phyloP scores from a whole-genome alignment of 1,140 invertebrate species.

The Melipona quadrifasciata region DNA sequence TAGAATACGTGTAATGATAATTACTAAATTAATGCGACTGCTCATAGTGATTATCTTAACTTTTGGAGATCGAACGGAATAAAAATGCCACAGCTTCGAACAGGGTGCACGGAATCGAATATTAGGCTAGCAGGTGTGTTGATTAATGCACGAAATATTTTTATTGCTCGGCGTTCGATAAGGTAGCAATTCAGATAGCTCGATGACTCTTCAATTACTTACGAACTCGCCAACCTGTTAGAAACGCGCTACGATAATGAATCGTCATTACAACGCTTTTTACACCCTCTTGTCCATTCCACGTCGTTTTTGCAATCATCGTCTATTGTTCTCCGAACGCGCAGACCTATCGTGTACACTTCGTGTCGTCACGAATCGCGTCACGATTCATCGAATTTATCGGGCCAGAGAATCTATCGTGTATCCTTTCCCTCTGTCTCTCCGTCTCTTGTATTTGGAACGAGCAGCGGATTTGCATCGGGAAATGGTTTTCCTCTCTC shows the following conservation, averaged over 20 bases:
- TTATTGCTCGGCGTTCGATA: background rate
- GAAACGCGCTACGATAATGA: conserved; percentile 17
- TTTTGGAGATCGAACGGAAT: background rate
- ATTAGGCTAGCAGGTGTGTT: background rate
- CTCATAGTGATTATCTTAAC: conserved; percentile 32
- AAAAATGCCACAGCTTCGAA: background rate
- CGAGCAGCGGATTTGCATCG: background rate
- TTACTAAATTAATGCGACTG: conserved; percentile 26
- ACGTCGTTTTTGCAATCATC: conserved; percentile 46
- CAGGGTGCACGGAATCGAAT: background rate
- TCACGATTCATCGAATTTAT: conserved; percentile 36
- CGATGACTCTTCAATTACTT: conserved; percentile 22
- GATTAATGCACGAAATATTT: conserved; percentile 22
- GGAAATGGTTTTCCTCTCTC: background rate
- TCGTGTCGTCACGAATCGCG: conserved; percentile 1
- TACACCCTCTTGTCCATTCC: conserved; percentile 1
- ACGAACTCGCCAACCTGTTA: background rate
- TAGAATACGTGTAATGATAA: conserved; percentile 33
- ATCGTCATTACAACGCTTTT: conserved; percentile 45
- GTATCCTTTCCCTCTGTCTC: background rate
- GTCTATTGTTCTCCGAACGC: conserved; percentile 23
- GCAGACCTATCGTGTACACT: background rate
- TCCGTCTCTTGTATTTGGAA: background rate
- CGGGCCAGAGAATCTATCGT: background rate
- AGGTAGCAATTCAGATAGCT: conserved; percentile 11